phyloP scores from a whole-genome alignment of 2,888 invertebrate species.

The Eulithis prunata region DNA sequence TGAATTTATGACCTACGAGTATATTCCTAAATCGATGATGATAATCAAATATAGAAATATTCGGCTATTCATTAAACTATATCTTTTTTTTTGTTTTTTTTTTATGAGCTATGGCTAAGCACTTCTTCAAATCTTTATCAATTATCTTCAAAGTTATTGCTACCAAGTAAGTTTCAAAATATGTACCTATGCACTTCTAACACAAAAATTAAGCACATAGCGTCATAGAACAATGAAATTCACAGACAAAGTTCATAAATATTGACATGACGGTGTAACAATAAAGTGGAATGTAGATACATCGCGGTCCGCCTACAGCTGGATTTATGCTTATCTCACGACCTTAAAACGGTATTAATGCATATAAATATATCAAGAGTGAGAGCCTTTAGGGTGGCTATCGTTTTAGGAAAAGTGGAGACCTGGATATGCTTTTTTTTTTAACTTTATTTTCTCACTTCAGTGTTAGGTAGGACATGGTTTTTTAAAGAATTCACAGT shows the following conservation, averaged over 20 bases:
- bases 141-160: too few species aligned
- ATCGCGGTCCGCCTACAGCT: constrained; percentile 60
- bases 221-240: constrained; percentile 46
- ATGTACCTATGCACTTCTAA: neutral
- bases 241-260: constrained; percentile 62
- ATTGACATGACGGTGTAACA: constrained; percentile 62
- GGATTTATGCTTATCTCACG: constrained; percentile 76
- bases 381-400: constrained; percentile 51
- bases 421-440: constrained; percentile 1
- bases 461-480: neutral
- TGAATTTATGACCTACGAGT: too few species aligned
- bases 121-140: too few species aligned
- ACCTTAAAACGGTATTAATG: constrained; percentile 76
- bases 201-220: constrained; percentile 29
- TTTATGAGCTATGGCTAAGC: too few species aligned
- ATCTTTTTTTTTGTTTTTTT: too few species aligned
- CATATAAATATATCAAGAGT: constrained; percentile 76
- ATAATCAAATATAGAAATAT: too few species aligned
- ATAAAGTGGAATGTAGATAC: constrained; percentile 66
- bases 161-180: too few species aligned
- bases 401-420: constrained; percentile 25
- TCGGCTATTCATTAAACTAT: too few species aligned
- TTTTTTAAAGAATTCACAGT: neutral
- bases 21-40: too few species aligned
- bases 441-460: neutral